Conservation (phyloP, 2,888 invertebrate species). For the Leucophora obtusa region DNA sequence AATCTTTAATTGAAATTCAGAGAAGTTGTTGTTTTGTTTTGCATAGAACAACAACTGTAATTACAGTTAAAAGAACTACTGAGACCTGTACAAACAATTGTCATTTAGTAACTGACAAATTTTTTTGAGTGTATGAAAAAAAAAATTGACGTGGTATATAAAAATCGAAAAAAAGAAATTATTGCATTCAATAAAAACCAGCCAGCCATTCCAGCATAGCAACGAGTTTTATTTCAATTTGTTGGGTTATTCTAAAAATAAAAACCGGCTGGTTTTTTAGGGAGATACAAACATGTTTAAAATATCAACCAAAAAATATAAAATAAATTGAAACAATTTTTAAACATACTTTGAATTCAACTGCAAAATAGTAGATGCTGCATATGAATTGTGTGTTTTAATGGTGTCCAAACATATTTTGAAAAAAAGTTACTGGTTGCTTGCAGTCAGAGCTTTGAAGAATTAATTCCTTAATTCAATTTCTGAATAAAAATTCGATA, state of each 20-base stretch:
- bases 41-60: no score
- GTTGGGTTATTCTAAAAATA: conserved; percentile 58
- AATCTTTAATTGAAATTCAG: no score
- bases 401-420: conserved; percentile 5
- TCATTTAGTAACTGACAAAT: no score
- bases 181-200: conserved; percentile 64
- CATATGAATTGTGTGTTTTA: conserved; percentile 16
- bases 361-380: conserved; percentile 26
- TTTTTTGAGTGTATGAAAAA: conserved; percentile 9
- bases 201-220: conserved; percentile 74
- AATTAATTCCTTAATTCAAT: no score
- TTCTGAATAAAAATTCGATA: no score
- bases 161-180: conserved; percentile 64
- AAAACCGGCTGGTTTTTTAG: conserved; percentile 61
- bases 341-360: conserved; percentile 2
- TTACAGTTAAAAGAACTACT: no score
- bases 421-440: background rate
- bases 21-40: no score
- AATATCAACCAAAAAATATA: conserved; percentile 47
- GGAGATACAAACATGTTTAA: conserved; percentile 56
- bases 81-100: no score
- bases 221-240: conserved; percentile 71
- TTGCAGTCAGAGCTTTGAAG: no score
- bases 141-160: conserved; percentile 55
- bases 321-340: conserved; percentile 60